Evolutionary conservation across 2,888 invertebrate species (phyloP).

Genomic region (Sarcophaga caerulescens): DNA sequence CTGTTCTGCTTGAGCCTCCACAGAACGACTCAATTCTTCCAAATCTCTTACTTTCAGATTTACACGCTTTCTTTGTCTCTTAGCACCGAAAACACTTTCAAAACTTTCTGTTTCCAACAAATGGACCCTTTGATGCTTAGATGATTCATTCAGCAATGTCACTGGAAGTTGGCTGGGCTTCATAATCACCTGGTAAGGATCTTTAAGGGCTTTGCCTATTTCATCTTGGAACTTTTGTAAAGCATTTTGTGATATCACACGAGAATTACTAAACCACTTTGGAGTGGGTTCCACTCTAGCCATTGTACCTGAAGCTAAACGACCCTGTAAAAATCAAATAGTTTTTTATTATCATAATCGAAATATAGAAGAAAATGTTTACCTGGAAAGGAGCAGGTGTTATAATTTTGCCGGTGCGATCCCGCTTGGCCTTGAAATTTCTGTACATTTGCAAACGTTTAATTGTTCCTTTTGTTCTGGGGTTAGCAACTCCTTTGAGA

Average conservation of each 20-base stretch:
- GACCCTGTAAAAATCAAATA: slow-evolving; percentile 82
- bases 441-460: slow-evolving; percentile 99
- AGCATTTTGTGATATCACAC: slow-evolving; percentile 96
- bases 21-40: slow-evolving; percentile 88
- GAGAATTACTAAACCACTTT: slow-evolving; percentile 99
- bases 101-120: slow-evolving; percentile 97
- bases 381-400: slow-evolving; percentile 96
- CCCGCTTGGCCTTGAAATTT: slow-evolving; percentile 97
- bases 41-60: slow-evolving; percentile 89
- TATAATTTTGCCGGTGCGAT: slow-evolving; percentile 93
- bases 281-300: slow-evolving; percentile 98
- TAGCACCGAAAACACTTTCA: slow-evolving; percentile 96
- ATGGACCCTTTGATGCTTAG: slow-evolving; percentile 95
- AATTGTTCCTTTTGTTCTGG: slow-evolving; percentile 95
- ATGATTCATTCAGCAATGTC: slow-evolving; percentile 95
- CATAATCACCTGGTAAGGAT: slow-evolving; percentile 99
- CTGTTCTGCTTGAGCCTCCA: slow-evolving; percentile 86
- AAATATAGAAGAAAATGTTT: background rate
- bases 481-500: slow-evolving; percentile 91
- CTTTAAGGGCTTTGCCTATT: slow-evolving; percentile 95
- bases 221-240: slow-evolving; percentile 96
- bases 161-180: slow-evolving; percentile 97
- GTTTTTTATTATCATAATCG: background rate
- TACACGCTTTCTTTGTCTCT: slow-evolving; percentile 94
- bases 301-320: slow-evolving; percentile 92